Evolutionary conservation across 2,888 invertebrate genomes (phyloP), one percentile per base, ranked within the genome.

Genomic region (Plebejus argus): DNA sequence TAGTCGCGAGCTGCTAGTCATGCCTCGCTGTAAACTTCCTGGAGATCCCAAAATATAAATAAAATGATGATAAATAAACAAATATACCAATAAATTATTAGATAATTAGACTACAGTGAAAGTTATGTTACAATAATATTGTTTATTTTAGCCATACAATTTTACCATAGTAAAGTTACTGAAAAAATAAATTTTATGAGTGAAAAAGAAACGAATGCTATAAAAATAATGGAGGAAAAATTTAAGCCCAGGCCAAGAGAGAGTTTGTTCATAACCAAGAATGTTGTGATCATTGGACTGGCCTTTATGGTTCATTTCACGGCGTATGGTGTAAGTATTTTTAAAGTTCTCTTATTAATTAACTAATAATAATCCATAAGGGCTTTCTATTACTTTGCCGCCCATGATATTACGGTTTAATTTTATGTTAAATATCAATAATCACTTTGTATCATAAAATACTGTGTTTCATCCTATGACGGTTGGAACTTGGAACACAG

Each of bases 271-370:
- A 94, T 94, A 74, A 79, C 90, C 82, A 94, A 94, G 82, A 94
- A 94, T 83, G 92, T 94, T 28, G 87, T 93, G 70, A 82, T 94
- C 78, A 90, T 96, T 82, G 96, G 96, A 79, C 72, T 95, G 5
- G 95, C 95, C 0, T 96, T 96, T 85, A 94, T 96, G 90, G 94
- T 96, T 82, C 95, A 96, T 23, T 95, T 96, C 85, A 96, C 96
- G 0, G 96, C 96, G 0, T 96, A 95, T 90, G 86, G 86, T 80
- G 88, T 89, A 76, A 87, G 88, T 85, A 66, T 35, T 66, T 15
- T 28, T 28, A 23, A 23, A 10, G 10, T 61, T 61, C 3, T 61
- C 10, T 61, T 23, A 23, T 23, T 61, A 8, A 8, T 39, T 39
- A 39, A 39, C 1, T 35, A 8, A 35, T 35, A 35, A 8, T 35